Base-by-base conservation (phyloP, 2,888 invertebrate genomes). In the Drosophila melanosoma region DNA sequence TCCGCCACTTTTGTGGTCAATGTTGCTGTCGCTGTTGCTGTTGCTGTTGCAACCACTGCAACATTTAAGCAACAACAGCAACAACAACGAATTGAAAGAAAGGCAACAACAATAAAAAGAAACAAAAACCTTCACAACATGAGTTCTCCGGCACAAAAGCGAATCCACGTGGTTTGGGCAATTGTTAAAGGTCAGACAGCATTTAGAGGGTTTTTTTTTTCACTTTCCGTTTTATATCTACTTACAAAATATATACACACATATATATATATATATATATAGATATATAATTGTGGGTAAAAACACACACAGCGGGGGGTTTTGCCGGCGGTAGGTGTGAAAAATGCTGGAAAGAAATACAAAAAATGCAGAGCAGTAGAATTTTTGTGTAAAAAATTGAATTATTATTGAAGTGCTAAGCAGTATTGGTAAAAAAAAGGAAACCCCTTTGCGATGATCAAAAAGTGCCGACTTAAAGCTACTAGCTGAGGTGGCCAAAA, bases 1-100 rank as follows among this genome's bases (percentile, higher is more conserved):
- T 69, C 51, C 73, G 60, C 63, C 83, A 74, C 81, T 79, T 84
- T 87, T 84, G 83, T 89, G 83, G 83, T 84, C 79, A 87, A 79
- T 51, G 45, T 45, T 12, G 45, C 45, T 45, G 45, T 45, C 7
- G 45, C 45, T 45, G 17, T 36, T 36, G 36, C 36, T 48, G 36
- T 17, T 48, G 60, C 64, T 17, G 60, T 35, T 45, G 76, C 71
- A 71, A 71, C 72, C 87, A 82, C 75, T 72, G 79, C 85, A 69
- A 69, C 72, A 78, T 71, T 68, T 68, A 29, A 29, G 29, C 29
- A 26, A 26, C 60, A 82, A 74, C 57, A 68, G 67, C 54, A 63
- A 70, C 32, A 51, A 54, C 26, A 49, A 38, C 60, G 20, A 49
- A 68, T 38, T 35, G 54, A 54, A 45, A 56, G 51, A 59, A 56